phyloP scores from a whole-genome alignment of 2,113 vertebrate genomes.

The Antennarius striatus region DNA sequence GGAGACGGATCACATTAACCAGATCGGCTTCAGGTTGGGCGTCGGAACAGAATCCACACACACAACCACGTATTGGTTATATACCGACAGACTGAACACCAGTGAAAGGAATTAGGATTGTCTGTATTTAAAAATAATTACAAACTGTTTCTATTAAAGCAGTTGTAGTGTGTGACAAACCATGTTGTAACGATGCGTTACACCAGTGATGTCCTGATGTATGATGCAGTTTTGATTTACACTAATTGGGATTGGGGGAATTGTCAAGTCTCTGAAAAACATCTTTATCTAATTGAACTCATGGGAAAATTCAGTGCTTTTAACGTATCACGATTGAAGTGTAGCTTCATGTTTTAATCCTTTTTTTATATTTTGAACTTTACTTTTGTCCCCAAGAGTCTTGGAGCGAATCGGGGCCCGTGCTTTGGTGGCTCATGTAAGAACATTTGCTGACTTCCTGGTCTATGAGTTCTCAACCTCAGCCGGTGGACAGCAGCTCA shows the following conservation, averaged over 20 bases:
- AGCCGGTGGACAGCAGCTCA: conserved; percentile 96
- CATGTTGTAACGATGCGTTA: conserved; percentile 4
- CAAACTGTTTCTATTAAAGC: too few species aligned
- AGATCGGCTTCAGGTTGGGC: conserved; percentile 93
- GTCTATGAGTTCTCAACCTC: conserved; percentile 99
- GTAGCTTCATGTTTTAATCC: not conserved
- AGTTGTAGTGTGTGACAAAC: not conserved
- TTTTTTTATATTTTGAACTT: not conserved
- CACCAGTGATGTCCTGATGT: conserved; percentile 18
- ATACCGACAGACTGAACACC: not conserved
- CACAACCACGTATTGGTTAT: not conserved
- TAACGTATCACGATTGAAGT: not conserved
- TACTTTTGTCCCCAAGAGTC: conserved; percentile 78
- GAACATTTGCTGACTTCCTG: conserved; percentile 97
- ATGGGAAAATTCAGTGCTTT: not conserved
- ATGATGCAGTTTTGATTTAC: conserved; percentile 14
- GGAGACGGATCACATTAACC: conserved; percentile 97
- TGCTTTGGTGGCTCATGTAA: conserved; percentile 94
- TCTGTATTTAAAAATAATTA: not conserved
- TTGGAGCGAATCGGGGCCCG: conserved; percentile 95
- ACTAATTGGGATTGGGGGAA: conserved; percentile 17
- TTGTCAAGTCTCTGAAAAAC: conserved; percentile 6
- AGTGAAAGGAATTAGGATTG: too few species aligned
- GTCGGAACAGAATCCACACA: not conserved
- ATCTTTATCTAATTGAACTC: conserved; percentile 31